These are phyloP conservation scores for Drosophila willistoni DNA, from an alignment of 1,140 invertebrate genomes.

Conservation along the genomic window DNA sequence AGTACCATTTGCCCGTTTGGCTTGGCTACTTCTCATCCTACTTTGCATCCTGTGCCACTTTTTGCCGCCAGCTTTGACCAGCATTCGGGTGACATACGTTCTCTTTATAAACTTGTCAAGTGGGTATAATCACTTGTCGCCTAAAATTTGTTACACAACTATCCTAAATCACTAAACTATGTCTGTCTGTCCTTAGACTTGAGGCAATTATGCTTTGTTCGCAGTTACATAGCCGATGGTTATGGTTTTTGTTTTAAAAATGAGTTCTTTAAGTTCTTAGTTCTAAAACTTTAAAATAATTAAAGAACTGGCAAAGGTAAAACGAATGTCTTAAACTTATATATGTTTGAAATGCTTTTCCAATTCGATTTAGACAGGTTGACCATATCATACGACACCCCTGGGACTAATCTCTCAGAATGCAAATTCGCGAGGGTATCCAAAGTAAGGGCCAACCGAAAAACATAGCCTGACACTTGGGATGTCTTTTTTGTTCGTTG, in stretches of 20 bases:
- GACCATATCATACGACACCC: background rate
- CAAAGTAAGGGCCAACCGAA: background rate
- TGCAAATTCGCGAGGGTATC: conserved; percentile 1
- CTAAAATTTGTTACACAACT: background rate
- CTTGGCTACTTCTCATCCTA: conserved; percentile 14
- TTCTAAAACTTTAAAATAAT: too few species aligned
- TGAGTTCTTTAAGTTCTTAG: too few species aligned
- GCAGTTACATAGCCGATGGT: too few species aligned
- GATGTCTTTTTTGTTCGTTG: background rate
- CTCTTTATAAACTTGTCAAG: background rate
- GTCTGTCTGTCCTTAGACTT: too few species aligned
- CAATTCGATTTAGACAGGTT: background rate
- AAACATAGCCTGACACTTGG: background rate
- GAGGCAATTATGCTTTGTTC: too few species aligned
- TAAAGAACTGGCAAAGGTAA: too few species aligned
- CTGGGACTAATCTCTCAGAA: background rate
- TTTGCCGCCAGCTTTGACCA: conserved; percentile 61
- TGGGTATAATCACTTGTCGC: background rate
- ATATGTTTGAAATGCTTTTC: background rate
- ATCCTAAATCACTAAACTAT: background rate
- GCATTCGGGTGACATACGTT: conserved; percentile 37
- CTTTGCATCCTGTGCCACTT: conserved; percentile 53
- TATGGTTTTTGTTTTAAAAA: too few species aligned
- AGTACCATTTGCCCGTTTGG: conserved; percentile 37
- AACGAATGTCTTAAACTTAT: too few species aligned